These are phyloP conservation scores for Calliscelio sp. DNA, from an alignment of 2,888 invertebrate species.

Conservation along the genomic window DNA sequence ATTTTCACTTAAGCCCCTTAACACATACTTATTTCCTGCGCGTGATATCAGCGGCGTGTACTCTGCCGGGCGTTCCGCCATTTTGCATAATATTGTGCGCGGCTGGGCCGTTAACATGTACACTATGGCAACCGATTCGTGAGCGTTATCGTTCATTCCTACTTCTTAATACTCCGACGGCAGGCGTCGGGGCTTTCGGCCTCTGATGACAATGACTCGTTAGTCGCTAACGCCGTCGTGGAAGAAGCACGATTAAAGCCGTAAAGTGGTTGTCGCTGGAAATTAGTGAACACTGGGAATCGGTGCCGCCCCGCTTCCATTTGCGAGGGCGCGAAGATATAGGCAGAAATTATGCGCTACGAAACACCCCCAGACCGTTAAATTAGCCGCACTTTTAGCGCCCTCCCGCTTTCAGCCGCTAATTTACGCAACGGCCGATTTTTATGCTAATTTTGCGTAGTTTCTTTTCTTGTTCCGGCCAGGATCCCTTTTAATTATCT, in stretches of 20 bases:
- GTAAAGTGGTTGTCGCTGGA: constrained; percentile 79
- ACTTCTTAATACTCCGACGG: constrained; percentile 77
- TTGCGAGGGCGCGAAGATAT: constrained; percentile 54
- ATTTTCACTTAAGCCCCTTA: constrained; percentile 69
- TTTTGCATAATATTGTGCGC: constrained; percentile 79
- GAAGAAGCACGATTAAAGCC: constrained; percentile 82
- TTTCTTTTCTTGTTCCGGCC: constrained; percentile 34
- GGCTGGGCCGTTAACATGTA: constrained; percentile 35
- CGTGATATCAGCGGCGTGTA: constrained; percentile 52
- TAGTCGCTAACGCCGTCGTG: constrained; percentile 80
- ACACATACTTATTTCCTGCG: constrained; percentile 70
- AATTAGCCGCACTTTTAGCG: constrained; percentile 55
- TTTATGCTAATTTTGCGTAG: constrained; percentile 54
- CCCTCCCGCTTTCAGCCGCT: constrained; percentile 16
- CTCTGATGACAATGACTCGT: constrained; percentile 82
- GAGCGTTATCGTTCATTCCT: constrained; percentile 79
- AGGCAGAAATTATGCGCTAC: constrained; percentile 52
- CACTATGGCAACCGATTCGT: constrained; percentile 75
- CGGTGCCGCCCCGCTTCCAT: constrained; percentile 15
- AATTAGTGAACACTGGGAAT: constrained; percentile 78
- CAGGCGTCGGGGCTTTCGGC: constrained; percentile 71
- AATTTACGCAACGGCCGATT: constrained; percentile 50
- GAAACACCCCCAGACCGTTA: constrained; percentile 43
- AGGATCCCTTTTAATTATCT: constrained; percentile 50
- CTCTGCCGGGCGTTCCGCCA: constrained; percentile 46